A percentile compares a stretch with the other conserved stretches of the same genome.
Evolutionary conservation across 1,140 invertebrate species (phyloP).

Genomic region (Lithobius niger): DNA sequence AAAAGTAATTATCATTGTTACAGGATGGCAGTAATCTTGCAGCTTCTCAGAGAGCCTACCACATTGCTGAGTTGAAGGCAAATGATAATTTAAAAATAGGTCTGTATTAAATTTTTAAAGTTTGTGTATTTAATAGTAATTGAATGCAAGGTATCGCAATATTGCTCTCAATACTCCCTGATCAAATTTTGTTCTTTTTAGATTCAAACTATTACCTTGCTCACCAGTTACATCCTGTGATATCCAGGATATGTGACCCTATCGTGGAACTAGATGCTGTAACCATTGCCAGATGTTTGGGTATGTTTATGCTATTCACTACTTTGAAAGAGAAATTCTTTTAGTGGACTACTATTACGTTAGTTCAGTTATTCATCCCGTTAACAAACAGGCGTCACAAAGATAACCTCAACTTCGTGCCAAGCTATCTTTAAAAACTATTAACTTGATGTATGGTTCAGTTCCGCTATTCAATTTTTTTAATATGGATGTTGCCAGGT

Average conservation of each 20-base stretch:
- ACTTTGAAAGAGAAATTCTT: too few species aligned
- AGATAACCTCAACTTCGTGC: too few species aligned
- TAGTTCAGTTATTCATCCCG: too few species aligned
- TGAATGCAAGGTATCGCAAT: background rate
- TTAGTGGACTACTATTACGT: too few species aligned
- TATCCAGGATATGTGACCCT: constrained; percentile 85
- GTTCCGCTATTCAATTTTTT: too few species aligned
- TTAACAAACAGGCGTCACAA: too few species aligned
- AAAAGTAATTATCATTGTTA: too few species aligned
- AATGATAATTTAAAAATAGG: constrained; percentile 40
- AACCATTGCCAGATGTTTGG: constrained; percentile 77
- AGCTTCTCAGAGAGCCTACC: constrained; percentile 85
- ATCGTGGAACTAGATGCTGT: constrained; percentile 86
- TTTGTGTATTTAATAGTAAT: constrained; percentile 4
- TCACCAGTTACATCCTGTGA: constrained; percentile 85
- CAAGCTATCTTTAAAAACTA: too few species aligned
- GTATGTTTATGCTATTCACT: too few species aligned
- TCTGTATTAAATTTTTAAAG: constrained; percentile 18
- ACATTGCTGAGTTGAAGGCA: constrained; percentile 73
- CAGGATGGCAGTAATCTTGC: constrained; percentile 59
- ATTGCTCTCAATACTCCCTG: background rate
- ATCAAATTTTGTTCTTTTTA: background rate
- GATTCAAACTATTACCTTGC: constrained; percentile 72
- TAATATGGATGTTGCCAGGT: too few species aligned
- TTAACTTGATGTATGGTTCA: too few species aligned